These are phyloP conservation scores for Oophaga sylvatica DNA, from an alignment of 2,797 vertebrate species.

Conservation along the genomic window DNA sequence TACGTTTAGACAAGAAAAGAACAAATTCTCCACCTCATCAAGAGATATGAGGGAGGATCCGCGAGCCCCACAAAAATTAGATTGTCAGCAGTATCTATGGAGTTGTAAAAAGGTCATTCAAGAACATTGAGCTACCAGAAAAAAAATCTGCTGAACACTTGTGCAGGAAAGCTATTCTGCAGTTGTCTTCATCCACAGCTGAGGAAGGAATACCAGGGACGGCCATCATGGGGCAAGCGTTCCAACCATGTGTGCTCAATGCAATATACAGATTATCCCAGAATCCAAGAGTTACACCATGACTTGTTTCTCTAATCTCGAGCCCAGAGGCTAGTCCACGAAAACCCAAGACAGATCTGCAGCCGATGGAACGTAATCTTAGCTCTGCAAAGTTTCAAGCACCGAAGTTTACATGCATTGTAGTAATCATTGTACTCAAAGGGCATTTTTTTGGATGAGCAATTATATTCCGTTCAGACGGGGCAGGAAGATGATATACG, in stretches of 20 bases:
- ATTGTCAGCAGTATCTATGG: background rate
- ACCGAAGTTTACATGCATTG: background rate
- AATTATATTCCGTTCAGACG: background rate
- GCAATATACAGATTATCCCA: background rate
- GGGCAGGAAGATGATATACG: background rate
- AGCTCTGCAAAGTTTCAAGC: background rate
- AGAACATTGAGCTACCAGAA: background rate
- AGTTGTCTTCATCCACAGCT: conserved; percentile 29
- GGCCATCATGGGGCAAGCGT: background rate
- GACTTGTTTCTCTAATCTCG: background rate
- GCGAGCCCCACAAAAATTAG: background rate
- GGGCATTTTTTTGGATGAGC: background rate
- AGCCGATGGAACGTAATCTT: background rate
- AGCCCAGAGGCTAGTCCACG: no score
- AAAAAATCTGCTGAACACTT: background rate
- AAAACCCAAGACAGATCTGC: background rate
- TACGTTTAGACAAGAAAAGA: background rate
- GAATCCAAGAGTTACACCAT: background rate
- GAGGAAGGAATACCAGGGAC: background rate
- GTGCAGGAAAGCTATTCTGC: background rate
- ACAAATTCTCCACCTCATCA: background rate
- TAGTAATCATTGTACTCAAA: background rate
- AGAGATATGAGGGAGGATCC: background rate
- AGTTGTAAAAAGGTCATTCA: background rate
- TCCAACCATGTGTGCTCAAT: conserved; percentile 1